A percentile compares a stretch with the other conserved stretches of the same genome.
Conservation (phyloP, 2,113 vertebrate genomes). For the Andinoacara biseriatus region DNA sequence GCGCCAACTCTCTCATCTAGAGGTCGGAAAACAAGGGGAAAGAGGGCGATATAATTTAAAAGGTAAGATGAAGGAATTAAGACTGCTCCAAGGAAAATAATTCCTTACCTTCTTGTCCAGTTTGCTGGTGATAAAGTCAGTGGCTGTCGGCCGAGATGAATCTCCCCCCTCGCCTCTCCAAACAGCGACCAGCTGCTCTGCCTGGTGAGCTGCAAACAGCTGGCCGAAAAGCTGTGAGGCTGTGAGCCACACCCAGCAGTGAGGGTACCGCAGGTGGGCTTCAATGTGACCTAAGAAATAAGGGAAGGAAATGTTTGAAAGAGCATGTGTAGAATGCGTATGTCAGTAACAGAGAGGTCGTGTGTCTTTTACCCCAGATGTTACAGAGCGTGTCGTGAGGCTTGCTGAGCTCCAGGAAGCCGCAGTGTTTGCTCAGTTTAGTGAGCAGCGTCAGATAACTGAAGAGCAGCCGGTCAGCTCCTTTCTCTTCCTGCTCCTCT, state of each 20-base stretch:
- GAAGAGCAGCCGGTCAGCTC: constrained; percentile 90
- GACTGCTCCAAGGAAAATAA: accelerated
- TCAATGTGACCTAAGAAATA: constrained; percentile 84
- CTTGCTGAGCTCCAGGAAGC: constrained; percentile 82
- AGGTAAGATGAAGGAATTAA: not conserved
- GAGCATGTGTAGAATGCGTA: not conserved
- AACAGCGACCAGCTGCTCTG: constrained; percentile 85
- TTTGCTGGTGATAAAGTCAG: constrained; percentile 80
- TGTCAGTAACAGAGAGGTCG: not conserved
- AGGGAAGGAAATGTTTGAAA: accelerated
- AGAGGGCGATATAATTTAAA: not conserved
- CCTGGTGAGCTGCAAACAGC: constrained; percentile 88
- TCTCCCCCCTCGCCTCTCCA: constrained; percentile 73
- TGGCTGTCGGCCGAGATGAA: constrained; percentile 54
- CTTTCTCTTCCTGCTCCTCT: constrained; percentile 90
- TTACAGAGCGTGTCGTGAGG: constrained; percentile 76
- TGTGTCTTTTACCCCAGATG: constrained; percentile 88
- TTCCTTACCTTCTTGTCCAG: constrained; percentile 87
- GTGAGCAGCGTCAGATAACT: constrained; percentile 87
- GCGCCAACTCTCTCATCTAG: constrained; percentile 89
- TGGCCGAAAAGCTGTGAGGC: constrained; percentile 93
- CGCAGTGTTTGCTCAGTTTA: constrained; percentile 90
- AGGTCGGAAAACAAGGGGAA: not conserved
- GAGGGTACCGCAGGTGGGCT: constrained; percentile 89
- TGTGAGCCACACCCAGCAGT: constrained; percentile 97